Percentiles rank a stretch among this genome's conserved stretches.
These are phyloP conservation scores for Discoglossus pictus DNA, from an alignment of 2,797 vertebrate species.

Conservation along the genomic window DNA sequence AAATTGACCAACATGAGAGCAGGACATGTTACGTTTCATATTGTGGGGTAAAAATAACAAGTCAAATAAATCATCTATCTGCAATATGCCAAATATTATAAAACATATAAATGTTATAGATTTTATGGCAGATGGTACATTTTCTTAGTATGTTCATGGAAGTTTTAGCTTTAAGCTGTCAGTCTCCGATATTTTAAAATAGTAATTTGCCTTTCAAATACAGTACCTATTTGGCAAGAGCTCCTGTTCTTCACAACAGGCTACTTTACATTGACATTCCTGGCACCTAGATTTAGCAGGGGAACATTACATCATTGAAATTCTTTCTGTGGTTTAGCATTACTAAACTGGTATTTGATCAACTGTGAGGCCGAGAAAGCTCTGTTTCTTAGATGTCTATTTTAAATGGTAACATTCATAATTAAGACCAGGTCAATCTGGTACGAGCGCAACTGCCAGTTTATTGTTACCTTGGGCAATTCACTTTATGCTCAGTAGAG, in stretches of 20 bases:
- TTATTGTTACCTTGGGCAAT: not conserved
- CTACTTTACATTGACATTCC: conserved; percentile 15
- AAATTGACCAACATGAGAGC: too few relatives aligned
- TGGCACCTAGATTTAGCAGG: conserved; percentile 8
- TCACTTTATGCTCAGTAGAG: not conserved
- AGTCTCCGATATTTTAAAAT: not conserved
- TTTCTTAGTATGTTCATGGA: conserved; percentile 1
- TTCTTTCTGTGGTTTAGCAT: conserved; percentile 12
- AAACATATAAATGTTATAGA: too few relatives aligned
- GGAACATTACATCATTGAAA: conserved; percentile 16
- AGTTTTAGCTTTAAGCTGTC: conserved; percentile 6
- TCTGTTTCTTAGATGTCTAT: not conserved
- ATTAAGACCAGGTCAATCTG: conserved; percentile 6
- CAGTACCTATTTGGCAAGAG: conserved; percentile 11
- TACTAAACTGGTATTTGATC: conserved; percentile 19
- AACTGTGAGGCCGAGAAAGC: conserved; percentile 16
- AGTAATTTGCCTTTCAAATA: not conserved
- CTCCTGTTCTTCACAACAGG: conserved; percentile 12
- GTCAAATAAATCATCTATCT: too few relatives aligned
- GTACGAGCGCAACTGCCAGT: not conserved
- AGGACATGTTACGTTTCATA: too few relatives aligned
- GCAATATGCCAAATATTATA: too few relatives aligned
- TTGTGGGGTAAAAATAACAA: too few relatives aligned
- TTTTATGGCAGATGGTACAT: not conserved
- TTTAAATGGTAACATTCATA: conserved; percentile 6